Evolutionary conservation across 2,888 invertebrate genomes (phyloP).

Genomic region (Stomorhina lunata): DNA sequence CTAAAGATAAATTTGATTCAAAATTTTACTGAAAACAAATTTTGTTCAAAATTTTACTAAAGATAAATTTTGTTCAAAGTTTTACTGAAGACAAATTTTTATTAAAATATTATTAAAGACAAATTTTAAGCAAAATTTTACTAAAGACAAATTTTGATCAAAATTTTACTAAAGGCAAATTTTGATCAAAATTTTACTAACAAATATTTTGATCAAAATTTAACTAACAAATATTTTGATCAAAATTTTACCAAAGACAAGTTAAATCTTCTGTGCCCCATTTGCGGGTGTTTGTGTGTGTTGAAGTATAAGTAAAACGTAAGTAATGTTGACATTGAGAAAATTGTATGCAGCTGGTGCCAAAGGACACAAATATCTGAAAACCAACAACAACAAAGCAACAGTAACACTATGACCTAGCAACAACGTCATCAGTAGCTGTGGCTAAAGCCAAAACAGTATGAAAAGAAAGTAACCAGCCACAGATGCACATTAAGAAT

Average conservation of each 20-base stretch:
- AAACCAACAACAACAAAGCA: background rate
- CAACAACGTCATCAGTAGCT: constrained; percentile 8
- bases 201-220: too few species aligned
- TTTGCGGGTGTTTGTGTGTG: background rate
- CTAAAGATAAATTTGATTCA: too few species aligned
- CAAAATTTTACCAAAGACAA: background rate
- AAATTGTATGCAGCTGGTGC: constrained; percentile 57
- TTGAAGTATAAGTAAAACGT: background rate
- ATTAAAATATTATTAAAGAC: too few species aligned
- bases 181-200: too few species aligned
- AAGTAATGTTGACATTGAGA: constrained; percentile 44
- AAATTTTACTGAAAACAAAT: too few species aligned
- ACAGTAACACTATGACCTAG: background rate
- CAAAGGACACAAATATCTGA: constrained; percentile 21
- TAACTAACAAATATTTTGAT: too few species aligned
- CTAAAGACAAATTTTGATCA: too few species aligned
- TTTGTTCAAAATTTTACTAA: too few species aligned
- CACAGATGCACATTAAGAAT: constrained; percentile 43
- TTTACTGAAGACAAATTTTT: too few species aligned
- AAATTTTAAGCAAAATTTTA: too few species aligned
- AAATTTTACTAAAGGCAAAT: too few species aligned
- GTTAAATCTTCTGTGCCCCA: background rate
- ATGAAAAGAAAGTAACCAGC: background rate
- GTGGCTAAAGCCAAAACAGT: background rate
- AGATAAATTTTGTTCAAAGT: too few species aligned